Percentiles rank a stretch among this genome's conserved stretches.
Evolutionary conservation across 92 coral and sea anemone species (phyloP).

Genomic region (Meandrina meandrites): DNA sequence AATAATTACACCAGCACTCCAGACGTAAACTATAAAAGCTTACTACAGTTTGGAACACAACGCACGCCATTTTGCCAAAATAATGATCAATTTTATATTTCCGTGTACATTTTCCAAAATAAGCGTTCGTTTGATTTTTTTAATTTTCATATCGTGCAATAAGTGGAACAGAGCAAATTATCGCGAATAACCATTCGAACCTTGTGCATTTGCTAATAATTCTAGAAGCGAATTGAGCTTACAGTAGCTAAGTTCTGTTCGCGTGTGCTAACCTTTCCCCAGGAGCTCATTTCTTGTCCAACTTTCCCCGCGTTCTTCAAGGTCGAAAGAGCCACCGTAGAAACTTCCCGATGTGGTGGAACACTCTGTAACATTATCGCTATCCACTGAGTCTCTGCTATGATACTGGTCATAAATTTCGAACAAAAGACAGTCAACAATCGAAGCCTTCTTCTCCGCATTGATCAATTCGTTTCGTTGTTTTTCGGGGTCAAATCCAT

Average conservation of each 20-base stretch:
- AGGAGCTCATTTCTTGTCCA: constrained; percentile 90
- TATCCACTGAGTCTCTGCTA: constrained; percentile 91
- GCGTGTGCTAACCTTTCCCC: constrained; percentile 69
- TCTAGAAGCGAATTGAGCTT: not conserved
- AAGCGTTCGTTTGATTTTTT: not conserved
- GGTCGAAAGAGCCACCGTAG: constrained; percentile 97
- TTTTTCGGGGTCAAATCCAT: constrained; percentile 57
- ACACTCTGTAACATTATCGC: constrained; percentile 97
- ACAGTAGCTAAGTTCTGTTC: not conserved
- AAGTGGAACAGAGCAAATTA: not conserved
- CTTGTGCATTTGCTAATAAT: not conserved
- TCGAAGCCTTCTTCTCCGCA: constrained; percentile 78
- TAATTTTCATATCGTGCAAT: not conserved
- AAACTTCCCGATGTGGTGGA: constrained; percentile 95
- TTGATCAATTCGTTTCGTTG: constrained; percentile 46
- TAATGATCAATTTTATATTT: not conserved
- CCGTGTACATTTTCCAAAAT: constrained; percentile 6
- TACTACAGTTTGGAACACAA: not conserved
- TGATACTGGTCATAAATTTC: constrained; percentile 98
- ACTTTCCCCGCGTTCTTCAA: constrained; percentile 93
- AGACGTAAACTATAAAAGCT: too few relatives aligned
- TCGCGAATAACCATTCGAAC: constrained; percentile 3
- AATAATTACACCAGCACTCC: too few relatives aligned
- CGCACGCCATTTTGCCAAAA: not conserved
- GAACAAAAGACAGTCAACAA: constrained; percentile 91